Evolutionary conservation across 2,113 vertebrate genomes (phyloP), one percentile per base, ranked within the genome.

Genomic region (Scolopax mira): DNA sequence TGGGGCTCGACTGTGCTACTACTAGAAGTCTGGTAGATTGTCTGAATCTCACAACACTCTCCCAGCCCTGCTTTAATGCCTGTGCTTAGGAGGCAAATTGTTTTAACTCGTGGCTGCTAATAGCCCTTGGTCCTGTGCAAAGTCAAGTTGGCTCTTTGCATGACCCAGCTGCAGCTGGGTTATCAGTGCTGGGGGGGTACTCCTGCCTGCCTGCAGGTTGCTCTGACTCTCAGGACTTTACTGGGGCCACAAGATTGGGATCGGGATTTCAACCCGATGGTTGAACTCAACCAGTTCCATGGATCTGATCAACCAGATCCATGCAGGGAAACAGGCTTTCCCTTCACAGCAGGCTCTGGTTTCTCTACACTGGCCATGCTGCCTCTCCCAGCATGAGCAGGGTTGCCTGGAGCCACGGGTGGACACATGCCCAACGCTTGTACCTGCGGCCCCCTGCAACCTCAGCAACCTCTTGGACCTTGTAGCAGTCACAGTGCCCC

Each of bases 351-450:
- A 19, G 31, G 58, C 7, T 72, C 60, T 23, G 13, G 19, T 22
- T 22, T 24, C 44, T 52, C 52, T 7, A 13, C n/a, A 11, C 18
- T 1, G 0, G n/a, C n/a, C 5, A 0, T 13, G 66, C 48, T 8
- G 41, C 46, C 41, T 48, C 41, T 37, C 27, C 41, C 21, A 1
- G 22, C 4, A 0, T 3, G 23, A 44, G 39, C 7, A 1, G 35
- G 60, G 31, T 16, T 61, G n/a, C 31, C 24, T 1, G 0, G 14
- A 25, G 27, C 27, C 24, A 35, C 1, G 0, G 27, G 23, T 1
- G 2, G 27, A 18, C 49, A 19, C 0, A 1, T 21, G 27, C 30
- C 25, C 21, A 7, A 7, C 6, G 3, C 31, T 41, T 14, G 51
- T 44, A 33, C 37, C 42, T 2, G 2, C 15, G 21, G 15, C 18